These are phyloP conservation scores for Anableps anableps DNA, from an alignment of 2,797 vertebrate species.

Conservation along the genomic window DNA sequence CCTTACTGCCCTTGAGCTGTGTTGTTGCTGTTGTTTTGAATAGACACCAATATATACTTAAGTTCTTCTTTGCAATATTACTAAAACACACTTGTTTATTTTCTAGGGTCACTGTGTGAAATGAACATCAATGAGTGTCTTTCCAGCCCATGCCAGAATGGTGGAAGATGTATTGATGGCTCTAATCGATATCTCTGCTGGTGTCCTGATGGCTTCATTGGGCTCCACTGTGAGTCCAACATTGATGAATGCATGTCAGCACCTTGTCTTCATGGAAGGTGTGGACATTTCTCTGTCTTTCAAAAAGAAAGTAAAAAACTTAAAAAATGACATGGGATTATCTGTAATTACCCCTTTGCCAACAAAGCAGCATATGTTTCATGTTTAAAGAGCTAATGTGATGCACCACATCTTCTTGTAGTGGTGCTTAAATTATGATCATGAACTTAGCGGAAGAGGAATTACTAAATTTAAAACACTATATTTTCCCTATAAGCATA, in stretches of 20 bases:
- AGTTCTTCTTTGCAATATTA: neutral
- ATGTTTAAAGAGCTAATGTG: conserved; percentile 74
- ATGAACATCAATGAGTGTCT: conserved; percentile 81
- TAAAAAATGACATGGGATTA: conserved; percentile 67
- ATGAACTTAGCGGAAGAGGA: conserved; percentile 71
- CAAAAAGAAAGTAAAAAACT: conserved; percentile 59
- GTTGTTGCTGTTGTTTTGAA: neutral
- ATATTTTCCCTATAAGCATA: neutral
- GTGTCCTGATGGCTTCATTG: conserved; percentile 81
- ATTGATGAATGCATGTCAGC: conserved; percentile 84
- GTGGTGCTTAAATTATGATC: conserved; percentile 74
- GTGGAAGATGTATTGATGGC: conserved; percentile 80
- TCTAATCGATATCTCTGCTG: conserved; percentile 79
- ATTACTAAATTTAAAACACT: conserved; percentile 48
- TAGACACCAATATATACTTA: neutral
- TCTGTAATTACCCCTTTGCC: conserved; percentile 76
- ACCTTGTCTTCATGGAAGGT: conserved; percentile 89
- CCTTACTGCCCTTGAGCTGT: neutral
- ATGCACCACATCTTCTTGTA: conserved; percentile 73
- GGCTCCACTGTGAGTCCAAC: conserved; percentile 82
- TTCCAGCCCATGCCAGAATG: conserved; percentile 82
- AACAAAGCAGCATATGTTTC: conserved; percentile 71
- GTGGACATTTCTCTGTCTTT: conserved; percentile 56
- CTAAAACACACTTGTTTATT: conserved; percentile 25
- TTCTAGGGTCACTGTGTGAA: conserved; percentile 81